phyloP scores from a whole-genome alignment of 2,113 vertebrate genomes.

The Jacana jacana region DNA sequence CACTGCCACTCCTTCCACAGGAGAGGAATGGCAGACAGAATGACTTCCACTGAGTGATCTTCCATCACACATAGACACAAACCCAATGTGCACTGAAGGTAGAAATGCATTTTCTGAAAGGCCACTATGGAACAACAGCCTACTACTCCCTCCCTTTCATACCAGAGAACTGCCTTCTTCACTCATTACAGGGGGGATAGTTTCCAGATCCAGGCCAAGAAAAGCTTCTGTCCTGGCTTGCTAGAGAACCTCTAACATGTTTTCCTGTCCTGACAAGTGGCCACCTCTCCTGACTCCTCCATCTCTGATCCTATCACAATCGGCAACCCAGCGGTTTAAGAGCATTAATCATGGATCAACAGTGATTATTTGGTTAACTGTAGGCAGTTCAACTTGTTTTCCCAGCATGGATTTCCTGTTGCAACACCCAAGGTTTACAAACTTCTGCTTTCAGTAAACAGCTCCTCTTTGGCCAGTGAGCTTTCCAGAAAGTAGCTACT shows the following conservation, averaged over 20 bases:
- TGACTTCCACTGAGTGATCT: background rate
- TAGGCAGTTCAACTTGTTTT: constrained; percentile 10
- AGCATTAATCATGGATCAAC: background rate
- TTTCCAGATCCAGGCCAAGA: background rate
- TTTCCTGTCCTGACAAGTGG: background rate
- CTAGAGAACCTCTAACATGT: background rate
- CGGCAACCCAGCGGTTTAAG: background rate
- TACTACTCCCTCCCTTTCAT: background rate
- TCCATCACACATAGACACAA: background rate
- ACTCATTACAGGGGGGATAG: background rate
- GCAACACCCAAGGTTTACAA: constrained; percentile 45
- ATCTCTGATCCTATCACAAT: background rate
- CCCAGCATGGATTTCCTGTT: constrained; percentile 52
- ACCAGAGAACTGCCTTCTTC: background rate
- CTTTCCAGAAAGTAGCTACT: background rate
- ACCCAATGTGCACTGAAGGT: background rate
- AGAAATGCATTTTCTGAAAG: background rate
- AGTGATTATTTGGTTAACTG: background rate
- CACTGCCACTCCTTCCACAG: background rate
- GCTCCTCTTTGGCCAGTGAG: background rate
- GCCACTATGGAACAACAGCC: background rate
- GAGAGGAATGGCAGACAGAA: background rate
- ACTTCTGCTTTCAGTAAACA: constrained; percentile 30
- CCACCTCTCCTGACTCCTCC: background rate
- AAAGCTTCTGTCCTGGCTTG: background rate